Evolutionary conservation across 2,888 invertebrate species (phyloP).

Genomic region (Zhengitettix transpicula): DNA sequence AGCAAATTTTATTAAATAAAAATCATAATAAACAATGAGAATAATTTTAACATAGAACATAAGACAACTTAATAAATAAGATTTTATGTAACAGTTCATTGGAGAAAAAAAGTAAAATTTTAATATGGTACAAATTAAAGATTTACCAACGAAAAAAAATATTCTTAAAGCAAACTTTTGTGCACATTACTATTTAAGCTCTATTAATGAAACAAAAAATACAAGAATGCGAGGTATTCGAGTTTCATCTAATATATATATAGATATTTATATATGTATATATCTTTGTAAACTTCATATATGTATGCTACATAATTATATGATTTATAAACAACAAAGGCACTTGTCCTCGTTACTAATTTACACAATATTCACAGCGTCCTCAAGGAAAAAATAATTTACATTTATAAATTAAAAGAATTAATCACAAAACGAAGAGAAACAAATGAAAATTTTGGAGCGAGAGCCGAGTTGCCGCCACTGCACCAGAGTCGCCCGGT

Average conservation of each 20-base stretch:
- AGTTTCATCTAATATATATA: background rate
- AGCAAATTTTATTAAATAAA: background rate
- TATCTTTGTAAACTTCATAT: no score
- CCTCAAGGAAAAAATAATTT: background rate
- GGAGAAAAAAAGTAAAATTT: background rate
- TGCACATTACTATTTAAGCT: background rate
- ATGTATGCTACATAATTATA: no score
- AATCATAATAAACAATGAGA: conserved; percentile 2
- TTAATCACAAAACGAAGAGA: background rate
- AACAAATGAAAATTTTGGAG: background rate
- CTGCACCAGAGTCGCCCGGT: background rate
- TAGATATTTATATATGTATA: background rate
- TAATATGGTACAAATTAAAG: background rate
- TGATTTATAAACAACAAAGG: background rate
- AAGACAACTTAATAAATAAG: conserved; percentile 1
- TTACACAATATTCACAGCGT: background rate
- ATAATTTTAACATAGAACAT: background rate
- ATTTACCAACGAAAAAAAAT: background rate
- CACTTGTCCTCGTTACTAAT: background rate
- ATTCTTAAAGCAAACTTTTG: background rate
- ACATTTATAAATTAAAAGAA: background rate
- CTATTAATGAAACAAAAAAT: background rate
- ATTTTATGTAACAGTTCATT: background rate
- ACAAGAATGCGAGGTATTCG: background rate
- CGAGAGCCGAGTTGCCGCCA: background rate